phyloP scores from a whole-genome alignment of 1,140 invertebrate species.

The Phocides pigmalion region DNA sequence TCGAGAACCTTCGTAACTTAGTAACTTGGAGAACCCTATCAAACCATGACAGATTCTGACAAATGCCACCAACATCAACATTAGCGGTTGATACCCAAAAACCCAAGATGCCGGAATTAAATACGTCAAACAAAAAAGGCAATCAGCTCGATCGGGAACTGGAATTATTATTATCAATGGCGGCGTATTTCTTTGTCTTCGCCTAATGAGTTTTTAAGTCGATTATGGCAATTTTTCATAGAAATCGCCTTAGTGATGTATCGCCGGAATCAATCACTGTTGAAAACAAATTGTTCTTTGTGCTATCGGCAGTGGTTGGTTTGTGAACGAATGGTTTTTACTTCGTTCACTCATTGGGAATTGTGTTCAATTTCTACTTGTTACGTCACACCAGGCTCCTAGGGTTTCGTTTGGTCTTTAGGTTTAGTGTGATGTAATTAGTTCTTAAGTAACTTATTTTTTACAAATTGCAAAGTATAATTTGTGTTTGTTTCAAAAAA shows the following conservation, averaged over 20 bases:
- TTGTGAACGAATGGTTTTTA: slow-evolving; percentile 38
- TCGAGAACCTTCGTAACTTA: too few species aligned
- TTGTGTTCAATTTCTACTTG: slow-evolving; percentile 20
- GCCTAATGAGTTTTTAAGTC: slow-evolving; percentile 83
- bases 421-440: too few species aligned
- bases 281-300: slow-evolving; percentile 69
- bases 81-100: slow-evolving; percentile 29
- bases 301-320: slow-evolving; percentile 46
- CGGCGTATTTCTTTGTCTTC: slow-evolving; percentile 77
- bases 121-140: slow-evolving; percentile 60
- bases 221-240: slow-evolving; percentile 83
- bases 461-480: too few species aligned
- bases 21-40: too few species aligned
- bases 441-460: too few species aligned
- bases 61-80: slow-evolving; percentile 25
- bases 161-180: slow-evolving; percentile 73
- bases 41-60: not conserved
- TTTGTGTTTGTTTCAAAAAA: too few species aligned
- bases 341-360: slow-evolving; percentile 22
- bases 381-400: too few species aligned
- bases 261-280: slow-evolving; percentile 79
- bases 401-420: too few species aligned
- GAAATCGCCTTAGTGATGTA: slow-evolving; percentile 82
- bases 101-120: slow-evolving; percentile 34
- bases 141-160: slow-evolving; percentile 78